Conservation (phyloP, 1,140 invertebrate genomes). For the Portunus trituberculatus region DNA sequence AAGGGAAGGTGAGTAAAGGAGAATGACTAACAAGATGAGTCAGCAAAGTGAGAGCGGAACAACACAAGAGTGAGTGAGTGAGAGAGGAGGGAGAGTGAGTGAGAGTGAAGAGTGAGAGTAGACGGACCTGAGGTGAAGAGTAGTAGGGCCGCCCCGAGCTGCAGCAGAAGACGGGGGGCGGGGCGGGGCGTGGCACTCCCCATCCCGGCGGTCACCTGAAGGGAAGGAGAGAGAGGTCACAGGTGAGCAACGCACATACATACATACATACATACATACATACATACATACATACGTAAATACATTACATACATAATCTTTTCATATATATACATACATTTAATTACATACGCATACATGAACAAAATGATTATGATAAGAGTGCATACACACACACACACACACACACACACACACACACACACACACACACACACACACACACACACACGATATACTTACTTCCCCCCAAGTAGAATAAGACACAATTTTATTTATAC, state of each 20-base stretch:
- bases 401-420: too few relatives aligned
- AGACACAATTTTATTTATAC: too few relatives aligned
- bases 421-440: too few relatives aligned
- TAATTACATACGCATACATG: too few relatives aligned
- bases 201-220: not conserved
- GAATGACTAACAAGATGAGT: too few relatives aligned
- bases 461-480: too few relatives aligned
- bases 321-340: not conserved
- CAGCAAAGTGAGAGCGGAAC: not conserved
- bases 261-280: not conserved
- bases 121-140: slow-evolving; percentile 39
- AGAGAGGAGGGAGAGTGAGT: not conserved
- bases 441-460: too few relatives aligned
- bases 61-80: not conserved
- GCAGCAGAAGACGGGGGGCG: not conserved
- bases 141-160: not conserved
- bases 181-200: not conserved
- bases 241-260: not conserved
- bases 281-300: not conserved
- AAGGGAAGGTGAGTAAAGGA: too few relatives aligned
- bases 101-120: not conserved
- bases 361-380: not conserved
- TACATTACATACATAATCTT: not conserved
- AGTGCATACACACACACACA: too few relatives aligned
- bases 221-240: not conserved